Conservation (phyloP, 2,113 vertebrate species). For the Leptocoma aspasia region DNA sequence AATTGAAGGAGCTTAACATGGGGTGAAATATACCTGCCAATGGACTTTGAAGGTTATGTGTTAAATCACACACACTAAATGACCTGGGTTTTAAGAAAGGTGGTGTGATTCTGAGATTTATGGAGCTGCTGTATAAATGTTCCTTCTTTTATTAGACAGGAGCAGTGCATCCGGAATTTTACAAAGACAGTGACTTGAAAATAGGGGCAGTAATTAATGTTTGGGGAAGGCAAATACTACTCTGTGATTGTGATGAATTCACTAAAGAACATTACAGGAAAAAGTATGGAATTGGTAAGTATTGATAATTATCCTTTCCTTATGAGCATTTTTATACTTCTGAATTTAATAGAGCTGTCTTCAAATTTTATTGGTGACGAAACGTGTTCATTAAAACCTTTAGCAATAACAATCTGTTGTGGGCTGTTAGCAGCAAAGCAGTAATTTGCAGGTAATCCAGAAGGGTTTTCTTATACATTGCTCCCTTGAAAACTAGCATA, state of each 20-base stretch:
- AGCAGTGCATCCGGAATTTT: slow-evolving; percentile 80
- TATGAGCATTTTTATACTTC: slow-evolving; percentile 18
- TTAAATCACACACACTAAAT: background rate
- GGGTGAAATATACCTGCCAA: background rate
- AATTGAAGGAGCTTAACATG: background rate
- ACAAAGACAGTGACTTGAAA: slow-evolving; percentile 85
- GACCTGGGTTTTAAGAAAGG: background rate
- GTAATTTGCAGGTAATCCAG: slow-evolving; percentile 27
- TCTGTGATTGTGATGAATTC: slow-evolving; percentile 91
- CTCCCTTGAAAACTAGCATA: background rate
- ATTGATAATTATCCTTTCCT: slow-evolving; percentile 12
- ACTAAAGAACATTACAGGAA: slow-evolving; percentile 87
- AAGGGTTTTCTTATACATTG: background rate
- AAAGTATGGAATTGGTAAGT: slow-evolving; percentile 88
- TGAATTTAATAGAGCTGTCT: slow-evolving; percentile 15
- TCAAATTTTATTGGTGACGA: slow-evolving; percentile 45
- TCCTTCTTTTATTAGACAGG: slow-evolving; percentile 78
- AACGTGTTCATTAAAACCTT: slow-evolving; percentile 34
- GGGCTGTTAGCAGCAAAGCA: slow-evolving; percentile 17
- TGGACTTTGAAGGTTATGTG: background rate
- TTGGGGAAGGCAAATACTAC: slow-evolving; percentile 84
- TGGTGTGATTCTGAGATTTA: background rate
- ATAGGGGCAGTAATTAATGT: slow-evolving; percentile 85
- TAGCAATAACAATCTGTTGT: slow-evolving; percentile 10
- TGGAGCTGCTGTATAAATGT: background rate